Percentiles rank a stretch among this genome's conserved stretches.
These are phyloP conservation scores for Molossus molossus DNA, from an alignment of 2,797 vertebrate species.

Conservation along the genomic window DNA sequence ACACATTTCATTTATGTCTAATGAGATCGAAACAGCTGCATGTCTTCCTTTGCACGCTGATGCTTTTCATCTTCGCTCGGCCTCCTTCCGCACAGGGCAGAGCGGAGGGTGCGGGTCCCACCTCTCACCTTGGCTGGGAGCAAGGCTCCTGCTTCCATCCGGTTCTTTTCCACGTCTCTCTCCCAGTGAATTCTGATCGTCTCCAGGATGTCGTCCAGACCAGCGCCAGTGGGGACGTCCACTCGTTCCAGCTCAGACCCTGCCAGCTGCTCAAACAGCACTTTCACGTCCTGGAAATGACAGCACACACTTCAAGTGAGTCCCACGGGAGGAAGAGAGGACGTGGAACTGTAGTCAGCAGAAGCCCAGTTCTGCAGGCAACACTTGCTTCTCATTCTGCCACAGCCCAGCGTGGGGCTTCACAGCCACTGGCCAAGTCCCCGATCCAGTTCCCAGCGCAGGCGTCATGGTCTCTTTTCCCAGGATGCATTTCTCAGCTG, in stretches of 20 bases:
- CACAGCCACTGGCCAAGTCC: background rate
- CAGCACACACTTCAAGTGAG: background rate
- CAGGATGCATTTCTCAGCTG: background rate
- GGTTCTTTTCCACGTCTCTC: slow-evolving; percentile 94
- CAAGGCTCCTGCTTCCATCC: slow-evolving; percentile 92
- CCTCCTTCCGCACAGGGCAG: background rate
- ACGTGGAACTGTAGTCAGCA: no score
- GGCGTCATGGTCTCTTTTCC: background rate
- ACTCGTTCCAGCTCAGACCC: slow-evolving; percentile 93
- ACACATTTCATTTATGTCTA: background rate
- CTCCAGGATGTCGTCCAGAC: slow-evolving; percentile 95
- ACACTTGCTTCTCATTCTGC: background rate
- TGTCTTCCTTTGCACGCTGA: background rate
- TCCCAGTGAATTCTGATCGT: slow-evolving; percentile 96
- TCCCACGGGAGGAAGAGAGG: background rate
- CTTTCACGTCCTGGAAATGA: slow-evolving; percentile 93
- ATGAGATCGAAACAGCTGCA: background rate
- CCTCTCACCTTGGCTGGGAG: slow-evolving; percentile 93
- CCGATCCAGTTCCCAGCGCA: background rate
- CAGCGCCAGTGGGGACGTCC: slow-evolving; percentile 92
- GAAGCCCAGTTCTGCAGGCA: background rate
- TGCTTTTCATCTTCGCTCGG: background rate
- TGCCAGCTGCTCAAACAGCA: slow-evolving; percentile 94
- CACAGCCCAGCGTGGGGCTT: background rate
- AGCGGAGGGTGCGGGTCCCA: background rate